Conservation (phyloP, 2,797 vertebrate genomes). For the Leptoclinus maculatus region DNA sequence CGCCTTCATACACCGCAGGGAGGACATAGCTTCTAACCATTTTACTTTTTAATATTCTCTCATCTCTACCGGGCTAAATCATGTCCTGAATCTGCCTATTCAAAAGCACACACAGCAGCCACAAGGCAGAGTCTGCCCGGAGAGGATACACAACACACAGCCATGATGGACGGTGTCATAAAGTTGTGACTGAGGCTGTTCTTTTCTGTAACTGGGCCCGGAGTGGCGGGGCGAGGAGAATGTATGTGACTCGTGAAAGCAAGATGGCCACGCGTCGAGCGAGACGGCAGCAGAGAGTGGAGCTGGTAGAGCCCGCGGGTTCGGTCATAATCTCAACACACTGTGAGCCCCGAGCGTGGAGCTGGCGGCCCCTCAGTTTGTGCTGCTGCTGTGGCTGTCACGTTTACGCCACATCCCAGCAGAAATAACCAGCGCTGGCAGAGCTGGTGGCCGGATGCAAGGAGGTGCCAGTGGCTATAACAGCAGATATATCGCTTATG, state of each 20-base stretch:
- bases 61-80: conserved; percentile 66
- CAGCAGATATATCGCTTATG: conserved; percentile 86
- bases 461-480: conserved; percentile 82
- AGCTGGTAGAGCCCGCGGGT: conserved; percentile 58
- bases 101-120: conserved; percentile 42
- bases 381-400: conserved; percentile 72
- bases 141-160: conserved; percentile 57
- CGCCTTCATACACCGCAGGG: conserved; percentile 31
- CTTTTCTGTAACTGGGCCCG: conserved; percentile 57
- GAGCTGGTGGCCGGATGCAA: conserved; percentile 81
- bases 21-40: conserved; percentile 62
- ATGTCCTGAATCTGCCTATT: conserved; percentile 58
- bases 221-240: conserved; percentile 52
- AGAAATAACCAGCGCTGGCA: conserved; percentile 83
- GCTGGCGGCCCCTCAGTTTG: conserved; percentile 52
- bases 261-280: conserved; percentile 62
- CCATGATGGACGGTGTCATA: conserved; percentile 76
- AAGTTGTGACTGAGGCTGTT: conserved; percentile 71
- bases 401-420: conserved; percentile 71
- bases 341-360: conserved; percentile 49
- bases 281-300: conserved; percentile 33
- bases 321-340: conserved; percentile 64
- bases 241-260: conserved; percentile 61
- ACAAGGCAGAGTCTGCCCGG: conserved; percentile 55
- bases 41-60: conserved; percentile 78